A percentile compares a stretch with the other conserved stretches of the same genome.
phyloP scores from a whole-genome alignment of 2,113 vertebrate genomes.

The Pteropus alecto region DNA sequence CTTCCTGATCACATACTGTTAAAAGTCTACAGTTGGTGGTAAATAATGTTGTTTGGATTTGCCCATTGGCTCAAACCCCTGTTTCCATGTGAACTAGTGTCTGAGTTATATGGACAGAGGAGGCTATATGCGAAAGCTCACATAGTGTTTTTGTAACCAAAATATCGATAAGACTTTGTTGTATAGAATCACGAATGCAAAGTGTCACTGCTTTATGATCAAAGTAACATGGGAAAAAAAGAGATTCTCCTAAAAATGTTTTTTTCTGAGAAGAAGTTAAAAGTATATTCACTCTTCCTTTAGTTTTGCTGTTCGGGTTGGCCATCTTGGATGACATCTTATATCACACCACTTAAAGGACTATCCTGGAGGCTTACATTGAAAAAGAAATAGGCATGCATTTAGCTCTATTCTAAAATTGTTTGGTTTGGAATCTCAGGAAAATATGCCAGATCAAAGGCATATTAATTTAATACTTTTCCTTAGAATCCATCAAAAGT shows the following conservation, averaged over 20 bases:
- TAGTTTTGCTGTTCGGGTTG: neutral
- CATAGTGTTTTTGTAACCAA: neutral
- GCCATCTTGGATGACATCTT: neutral
- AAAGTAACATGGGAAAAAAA: neutral
- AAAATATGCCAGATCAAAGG: neutral
- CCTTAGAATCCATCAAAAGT: neutral
- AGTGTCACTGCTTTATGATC: neutral
- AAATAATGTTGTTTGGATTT: neutral
- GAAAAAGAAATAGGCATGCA: neutral
- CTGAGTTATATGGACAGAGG: neutral
- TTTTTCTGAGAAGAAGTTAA: neutral
- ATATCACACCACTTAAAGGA: neutral
- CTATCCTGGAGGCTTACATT: neutral
- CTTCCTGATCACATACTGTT: neutral
- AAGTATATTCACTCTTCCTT: neutral
- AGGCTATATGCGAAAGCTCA: neutral
- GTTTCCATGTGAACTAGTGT: neutral
- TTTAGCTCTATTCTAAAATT: neutral
- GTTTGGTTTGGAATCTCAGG: neutral
- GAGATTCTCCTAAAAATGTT: neutral
- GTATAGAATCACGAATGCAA: neutral
- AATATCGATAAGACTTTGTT: neutral
- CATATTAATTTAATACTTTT: neutral
- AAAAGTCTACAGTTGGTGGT: neutral
- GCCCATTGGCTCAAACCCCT: neutral